phyloP scores from a whole-genome alignment of 2,113 vertebrate species.

The Coptodon bakossiorum region DNA sequence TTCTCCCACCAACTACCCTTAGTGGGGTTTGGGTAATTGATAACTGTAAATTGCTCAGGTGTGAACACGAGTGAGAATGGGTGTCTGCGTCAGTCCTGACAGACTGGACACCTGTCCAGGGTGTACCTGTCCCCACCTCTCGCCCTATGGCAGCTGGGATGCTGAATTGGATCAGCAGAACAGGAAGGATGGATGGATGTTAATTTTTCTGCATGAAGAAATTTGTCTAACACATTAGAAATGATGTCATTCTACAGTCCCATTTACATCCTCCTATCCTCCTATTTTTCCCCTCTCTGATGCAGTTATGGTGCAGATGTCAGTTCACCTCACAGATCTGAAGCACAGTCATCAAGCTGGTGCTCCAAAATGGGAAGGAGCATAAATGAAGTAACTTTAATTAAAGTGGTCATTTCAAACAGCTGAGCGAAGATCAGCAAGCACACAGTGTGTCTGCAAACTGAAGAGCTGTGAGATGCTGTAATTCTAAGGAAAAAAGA shows the following conservation, averaged over 20 bases:
- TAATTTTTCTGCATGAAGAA: not conserved
- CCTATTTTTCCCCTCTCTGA: not conserved
- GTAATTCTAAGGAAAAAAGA: not conserved
- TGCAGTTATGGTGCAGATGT: not conserved
- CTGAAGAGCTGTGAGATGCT: not conserved
- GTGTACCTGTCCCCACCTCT: not conserved
- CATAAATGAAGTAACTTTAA: not conserved
- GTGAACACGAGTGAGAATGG: not conserved
- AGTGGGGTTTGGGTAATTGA: not conserved
- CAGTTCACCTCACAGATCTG: not conserved
- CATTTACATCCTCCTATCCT: not conserved
- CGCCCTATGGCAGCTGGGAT: not conserved
- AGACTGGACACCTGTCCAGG: not conserved
- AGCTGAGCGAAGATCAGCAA: not conserved
- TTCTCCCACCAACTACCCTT: not conserved
- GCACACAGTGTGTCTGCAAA: not conserved
- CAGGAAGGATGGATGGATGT: not conserved
- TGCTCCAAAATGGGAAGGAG: not conserved
- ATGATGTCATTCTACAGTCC: not conserved
- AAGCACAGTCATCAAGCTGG: not conserved
- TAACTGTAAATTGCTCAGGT: not conserved
- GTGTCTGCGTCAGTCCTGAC: not conserved
- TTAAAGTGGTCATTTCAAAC: not conserved
- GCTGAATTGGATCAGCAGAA: not conserved
- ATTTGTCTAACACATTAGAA: not conserved